Evolutionary conservation across 2,113 vertebrate genomes (phyloP).

Genomic region (Eclectus roratus): DNA sequence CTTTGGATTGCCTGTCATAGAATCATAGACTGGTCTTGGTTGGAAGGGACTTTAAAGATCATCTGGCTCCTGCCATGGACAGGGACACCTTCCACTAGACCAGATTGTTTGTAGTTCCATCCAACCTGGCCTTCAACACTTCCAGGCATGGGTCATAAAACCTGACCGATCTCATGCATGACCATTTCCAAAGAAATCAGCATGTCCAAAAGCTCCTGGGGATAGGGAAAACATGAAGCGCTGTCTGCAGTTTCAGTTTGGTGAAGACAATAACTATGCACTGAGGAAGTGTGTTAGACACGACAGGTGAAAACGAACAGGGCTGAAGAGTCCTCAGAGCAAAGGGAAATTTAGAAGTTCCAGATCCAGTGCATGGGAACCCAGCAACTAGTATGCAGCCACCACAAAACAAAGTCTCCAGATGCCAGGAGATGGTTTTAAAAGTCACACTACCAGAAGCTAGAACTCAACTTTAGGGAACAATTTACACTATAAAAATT

Average conservation of each 20-base stretch:
- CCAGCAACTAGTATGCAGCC: not conserved
- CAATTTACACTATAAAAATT: constrained; percentile 12
- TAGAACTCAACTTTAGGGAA: not conserved
- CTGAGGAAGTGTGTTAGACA: fast-evolving
- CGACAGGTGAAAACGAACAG: not conserved
- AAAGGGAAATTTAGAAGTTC: not conserved
- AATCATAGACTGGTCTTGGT: not conserved
- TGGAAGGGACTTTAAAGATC: not conserved
- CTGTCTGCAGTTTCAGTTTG: not conserved
- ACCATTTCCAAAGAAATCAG: not conserved
- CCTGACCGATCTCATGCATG: fast-evolving
- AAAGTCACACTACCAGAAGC: not conserved
- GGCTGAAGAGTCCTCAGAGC: not conserved
- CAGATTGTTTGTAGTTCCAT: not conserved
- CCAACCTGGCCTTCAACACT: not conserved
- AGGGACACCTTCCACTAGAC: not conserved
- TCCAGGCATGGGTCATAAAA: not conserved
- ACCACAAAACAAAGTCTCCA: not conserved
- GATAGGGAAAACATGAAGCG: not conserved
- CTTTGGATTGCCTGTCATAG: not conserved
- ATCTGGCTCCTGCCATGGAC: not conserved
- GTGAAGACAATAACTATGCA: fast-evolving
- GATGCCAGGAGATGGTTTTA: not conserved
- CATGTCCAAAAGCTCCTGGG: not conserved
- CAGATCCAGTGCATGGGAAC: not conserved